Evolutionary conservation across 2,888 invertebrate genomes (phyloP).

Genomic region (Daptonema setosum): DNA sequence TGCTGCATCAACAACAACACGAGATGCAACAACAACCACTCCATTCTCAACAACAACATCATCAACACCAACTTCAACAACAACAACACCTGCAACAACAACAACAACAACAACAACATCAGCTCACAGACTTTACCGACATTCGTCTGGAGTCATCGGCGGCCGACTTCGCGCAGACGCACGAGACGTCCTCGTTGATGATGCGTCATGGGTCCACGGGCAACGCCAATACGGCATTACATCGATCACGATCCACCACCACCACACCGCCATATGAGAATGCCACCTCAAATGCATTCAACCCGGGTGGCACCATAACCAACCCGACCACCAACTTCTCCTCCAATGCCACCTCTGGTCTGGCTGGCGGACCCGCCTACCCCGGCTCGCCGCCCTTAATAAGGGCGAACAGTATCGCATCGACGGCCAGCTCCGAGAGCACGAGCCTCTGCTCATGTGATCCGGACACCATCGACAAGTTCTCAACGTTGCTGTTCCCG

Average conservation of each 20-base stretch:
- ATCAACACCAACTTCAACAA: too few species aligned
- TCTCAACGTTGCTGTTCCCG: constrained; percentile 1
- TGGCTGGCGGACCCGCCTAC: neutral
- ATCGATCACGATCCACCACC: too few species aligned
- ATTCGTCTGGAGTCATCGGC: neutral
- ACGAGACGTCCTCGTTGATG: neutral
- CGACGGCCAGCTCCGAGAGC: neutral
- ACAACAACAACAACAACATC: neutral
- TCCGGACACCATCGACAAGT: neutral
- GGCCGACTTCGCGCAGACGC: neutral
- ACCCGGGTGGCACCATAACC: too few species aligned
- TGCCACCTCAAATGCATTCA: too few species aligned
- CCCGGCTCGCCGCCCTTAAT: neutral
- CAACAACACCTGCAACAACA: neutral
- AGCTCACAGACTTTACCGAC: neutral
- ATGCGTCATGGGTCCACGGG: neutral
- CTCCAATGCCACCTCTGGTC: neutral
- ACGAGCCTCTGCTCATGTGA: neutral
- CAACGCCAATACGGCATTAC: too few species aligned
- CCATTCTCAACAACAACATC: too few species aligned
- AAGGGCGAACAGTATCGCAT: too few species aligned
- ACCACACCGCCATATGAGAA: too few species aligned
- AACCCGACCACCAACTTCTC: too few species aligned
- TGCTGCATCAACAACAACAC: too few species aligned
- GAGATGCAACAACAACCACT: too few species aligned